Evolutionary conservation across 2,888 invertebrate genomes (phyloP).

Genomic region (Chesias legatella): DNA sequence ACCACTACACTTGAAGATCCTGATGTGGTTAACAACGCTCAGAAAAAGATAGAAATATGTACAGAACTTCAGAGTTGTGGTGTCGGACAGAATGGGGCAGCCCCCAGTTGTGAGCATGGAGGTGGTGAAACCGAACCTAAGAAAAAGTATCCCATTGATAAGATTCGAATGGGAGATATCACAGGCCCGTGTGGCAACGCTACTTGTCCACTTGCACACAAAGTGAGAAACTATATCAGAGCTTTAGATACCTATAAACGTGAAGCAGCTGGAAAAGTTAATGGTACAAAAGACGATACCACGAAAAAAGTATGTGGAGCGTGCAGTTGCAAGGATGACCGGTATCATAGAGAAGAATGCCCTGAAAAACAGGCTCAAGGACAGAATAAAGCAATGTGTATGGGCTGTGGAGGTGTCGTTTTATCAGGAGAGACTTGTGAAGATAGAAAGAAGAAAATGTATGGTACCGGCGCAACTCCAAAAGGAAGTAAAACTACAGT

Average conservation of each 20-base stretch:
- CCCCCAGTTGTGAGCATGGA: constrained; percentile 40
- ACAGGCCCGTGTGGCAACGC: constrained; percentile 69
- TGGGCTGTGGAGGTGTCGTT: constrained; percentile 53
- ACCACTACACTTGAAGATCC: constrained; percentile 70
- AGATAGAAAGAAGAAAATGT: constrained; percentile 45
- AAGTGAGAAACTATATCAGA: constrained; percentile 63
- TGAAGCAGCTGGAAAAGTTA: constrained; percentile 40
- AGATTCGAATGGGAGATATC: constrained; percentile 72
- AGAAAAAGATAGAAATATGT: constrained; percentile 62
- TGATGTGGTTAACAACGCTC: constrained; percentile 41
- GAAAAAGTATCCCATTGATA: constrained; percentile 55
- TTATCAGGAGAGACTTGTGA: constrained; percentile 54
- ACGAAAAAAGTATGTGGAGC: constrained; percentile 59
- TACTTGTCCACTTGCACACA: constrained; percentile 67
- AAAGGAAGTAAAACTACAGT: constrained; percentile 45
- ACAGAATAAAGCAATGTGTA: constrained; percentile 34
- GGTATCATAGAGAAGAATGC: constrained; percentile 60
- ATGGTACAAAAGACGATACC: constrained; percentile 35
- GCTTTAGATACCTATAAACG: constrained; percentile 58
- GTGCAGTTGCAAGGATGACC: constrained; percentile 66
- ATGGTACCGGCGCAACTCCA: constrained; percentile 50
- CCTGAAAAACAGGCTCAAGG: constrained; percentile 37
- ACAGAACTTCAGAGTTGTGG: constrained; percentile 65
- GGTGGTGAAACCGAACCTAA: constrained; percentile 22
- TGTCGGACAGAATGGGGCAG: constrained; percentile 29